These are phyloP conservation scores for Sialis lutaria DNA, from an alignment of 2,888 invertebrate species.

Conservation along the genomic window DNA sequence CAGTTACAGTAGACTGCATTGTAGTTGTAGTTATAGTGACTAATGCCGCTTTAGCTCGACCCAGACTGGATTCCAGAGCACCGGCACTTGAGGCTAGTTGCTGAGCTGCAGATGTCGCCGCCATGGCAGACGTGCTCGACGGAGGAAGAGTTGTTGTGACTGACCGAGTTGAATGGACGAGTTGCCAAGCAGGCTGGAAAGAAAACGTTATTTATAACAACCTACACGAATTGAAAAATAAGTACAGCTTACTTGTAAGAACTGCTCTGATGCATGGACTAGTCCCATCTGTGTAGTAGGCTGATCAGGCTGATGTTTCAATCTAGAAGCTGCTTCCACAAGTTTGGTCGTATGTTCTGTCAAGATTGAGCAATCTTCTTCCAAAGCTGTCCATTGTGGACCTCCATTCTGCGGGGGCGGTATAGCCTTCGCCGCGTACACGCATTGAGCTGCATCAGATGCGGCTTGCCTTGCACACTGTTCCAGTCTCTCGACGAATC, in stretches of 20 bases:
- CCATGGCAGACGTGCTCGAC: constrained; percentile 1
- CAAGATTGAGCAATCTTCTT: constrained; percentile 54
- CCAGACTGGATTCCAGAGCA: constrained; percentile 22
- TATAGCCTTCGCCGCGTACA: constrained; percentile 74
- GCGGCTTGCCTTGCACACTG: constrained; percentile 72
- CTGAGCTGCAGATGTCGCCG: constrained; percentile 5
- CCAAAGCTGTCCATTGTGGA: constrained; percentile 50
- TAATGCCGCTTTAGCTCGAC: constrained; percentile 23
- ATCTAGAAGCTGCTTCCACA: constrained; percentile 39
- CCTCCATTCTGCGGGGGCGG: constrained; percentile 48
- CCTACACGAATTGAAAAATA: not conserved
- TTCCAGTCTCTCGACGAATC: constrained; percentile 46
- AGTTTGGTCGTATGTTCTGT: constrained; percentile 66
- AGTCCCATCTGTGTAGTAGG: constrained; percentile 62
- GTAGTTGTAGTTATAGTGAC: not conserved
- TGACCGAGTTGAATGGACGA: constrained; percentile 4
- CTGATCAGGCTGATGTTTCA: constrained; percentile 36
- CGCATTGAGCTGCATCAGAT: constrained; percentile 77
- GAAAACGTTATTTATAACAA: constrained; percentile 4
- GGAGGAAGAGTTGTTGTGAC: constrained; percentile 3
- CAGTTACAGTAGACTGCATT: not conserved
- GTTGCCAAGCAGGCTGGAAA: constrained; percentile 2
- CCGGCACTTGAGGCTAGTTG: constrained; percentile 9
- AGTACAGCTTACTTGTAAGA: constrained; percentile 46
- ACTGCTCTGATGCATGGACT: constrained; percentile 68